Evolutionary conservation across 1,140 invertebrate genomes (phyloP), one percentile per base, ranked within the genome.

Genomic region (Bombus confusus): DNA sequence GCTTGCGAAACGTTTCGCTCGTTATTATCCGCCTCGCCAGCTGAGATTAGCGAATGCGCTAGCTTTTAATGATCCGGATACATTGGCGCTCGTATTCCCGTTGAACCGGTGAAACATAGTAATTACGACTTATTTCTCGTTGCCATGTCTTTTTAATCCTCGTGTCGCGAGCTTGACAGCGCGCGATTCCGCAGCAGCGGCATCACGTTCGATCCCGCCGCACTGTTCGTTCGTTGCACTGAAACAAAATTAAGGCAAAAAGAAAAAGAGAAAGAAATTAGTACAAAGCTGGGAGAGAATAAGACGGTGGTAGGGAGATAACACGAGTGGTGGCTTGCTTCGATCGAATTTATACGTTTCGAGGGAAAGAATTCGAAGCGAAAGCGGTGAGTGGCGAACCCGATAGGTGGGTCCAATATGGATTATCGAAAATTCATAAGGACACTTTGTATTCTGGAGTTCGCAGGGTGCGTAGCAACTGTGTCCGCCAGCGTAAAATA

Each of bases 341-440:
- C 34, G 1, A 15, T 37, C 75, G 78, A 83, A 88, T 91, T 86
- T 75, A 64, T 75, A 81, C 90, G 73, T 86, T 86, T 74, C 52
- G 71, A 6, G 64, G 25, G 62, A 88, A 86, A 90, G 75, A 87
- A 91, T 91, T 90, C 74, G 72, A 77, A 66, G 75, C 34, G 76
- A 43, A 81, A 59, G 25, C 69, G 72, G 31, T 37, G 75, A 72
- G 77, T 86, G 85, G 43, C 5, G 82, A 82, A 77, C 86, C 88
- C 92, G 91, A 92, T 93, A 89, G 91, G 85, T 87, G 92, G 93
- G 93, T 93, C 90, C 93, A 93, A 93, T 94, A 93, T 93, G 92
- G 93, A 93, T 93, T 93, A 94, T 94, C 92, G 93, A 94, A 93
- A 94, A 94, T 94, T 94, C 93, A 93, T 93, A 92, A 92, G 78